phyloP scores from a whole-genome alignment of 2,797 vertebrate genomes.

The Lagocephalus sceleratus region DNA sequence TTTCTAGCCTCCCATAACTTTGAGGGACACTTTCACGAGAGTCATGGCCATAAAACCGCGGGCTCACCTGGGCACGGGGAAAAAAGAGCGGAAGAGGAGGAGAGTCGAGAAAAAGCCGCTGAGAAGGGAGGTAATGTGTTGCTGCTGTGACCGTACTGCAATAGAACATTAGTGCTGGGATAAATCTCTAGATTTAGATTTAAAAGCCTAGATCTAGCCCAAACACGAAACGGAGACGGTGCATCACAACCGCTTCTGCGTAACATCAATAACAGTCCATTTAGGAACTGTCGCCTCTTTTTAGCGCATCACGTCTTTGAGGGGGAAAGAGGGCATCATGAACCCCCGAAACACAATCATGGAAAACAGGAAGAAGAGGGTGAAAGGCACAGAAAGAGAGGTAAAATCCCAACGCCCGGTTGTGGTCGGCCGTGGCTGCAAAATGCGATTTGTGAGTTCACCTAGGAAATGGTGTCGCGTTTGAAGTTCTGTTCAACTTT shows the following conservation, averaged over 20 bases:
- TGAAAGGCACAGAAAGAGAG: conserved; percentile 54
- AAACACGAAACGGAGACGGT: conserved; percentile 1
- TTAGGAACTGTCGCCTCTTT: conserved; percentile 46
- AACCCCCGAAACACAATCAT: conserved; percentile 9
- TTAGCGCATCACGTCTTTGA: conserved; percentile 38
- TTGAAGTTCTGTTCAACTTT: too few relatives aligned
- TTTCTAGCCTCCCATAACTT: conserved; percentile 30
- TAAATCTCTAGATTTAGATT: conserved; percentile 8
- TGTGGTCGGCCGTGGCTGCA: conserved; percentile 24
- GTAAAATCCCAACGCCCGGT: conserved; percentile 38
- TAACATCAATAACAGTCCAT: conserved; percentile 33
- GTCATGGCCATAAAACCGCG: conserved; percentile 11
- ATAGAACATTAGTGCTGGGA: conserved; percentile 10
- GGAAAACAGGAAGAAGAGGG: conserved; percentile 36
- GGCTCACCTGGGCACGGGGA: conserved; percentile 14
- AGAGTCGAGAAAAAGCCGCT: not conserved
- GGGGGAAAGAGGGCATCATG: conserved; percentile 26
- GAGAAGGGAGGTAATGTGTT: conserved; percentile 10
- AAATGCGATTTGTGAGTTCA: conserved; percentile 6
- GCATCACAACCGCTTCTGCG: conserved; percentile 8
- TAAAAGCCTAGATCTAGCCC: conserved; percentile 31
- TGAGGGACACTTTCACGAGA: conserved; percentile 8
- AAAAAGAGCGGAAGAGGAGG: not conserved
- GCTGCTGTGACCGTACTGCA: not conserved
- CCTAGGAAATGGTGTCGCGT: too few relatives aligned